These are phyloP conservation scores for Sebastes goodei DNA, from an alignment of 2,797 vertebrate genomes.

Conservation along the genomic window DNA sequence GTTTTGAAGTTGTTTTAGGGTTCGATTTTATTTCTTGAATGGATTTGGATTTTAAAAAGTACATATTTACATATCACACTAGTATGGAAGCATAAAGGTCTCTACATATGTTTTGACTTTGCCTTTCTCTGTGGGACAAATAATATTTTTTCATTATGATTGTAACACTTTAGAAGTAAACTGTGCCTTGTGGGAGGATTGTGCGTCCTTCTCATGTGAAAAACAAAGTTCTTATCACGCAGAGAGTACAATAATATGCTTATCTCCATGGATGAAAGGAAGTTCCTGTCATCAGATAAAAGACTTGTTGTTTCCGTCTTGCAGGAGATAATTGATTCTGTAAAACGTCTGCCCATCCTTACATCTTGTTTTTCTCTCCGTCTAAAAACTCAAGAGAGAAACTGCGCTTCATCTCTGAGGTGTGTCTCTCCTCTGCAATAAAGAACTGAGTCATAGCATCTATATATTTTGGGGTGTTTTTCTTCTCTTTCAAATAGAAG, in stretches of 20 bases:
- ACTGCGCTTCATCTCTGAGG: background rate
- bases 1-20: background rate
- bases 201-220: background rate
- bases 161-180: background rate
- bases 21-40: background rate
- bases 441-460: background rate
- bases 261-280: background rate
- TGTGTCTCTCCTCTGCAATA: background rate
- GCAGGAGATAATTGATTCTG: background rate
- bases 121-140: background rate
- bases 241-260: background rate
- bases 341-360: background rate
- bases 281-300: background rate
- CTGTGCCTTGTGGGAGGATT: background rate
- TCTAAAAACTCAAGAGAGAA: background rate
- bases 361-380: background rate
- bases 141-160: background rate
- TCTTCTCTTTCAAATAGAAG: background rate
- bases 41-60: background rate
- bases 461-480: background rate
- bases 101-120: conserved; percentile 1
- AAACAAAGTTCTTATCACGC: background rate
- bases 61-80: background rate
- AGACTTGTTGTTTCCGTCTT: background rate
- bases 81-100: background rate